Percentiles rank a stretch among this genome's conserved stretches.
These are phyloP conservation scores for Paramisgurnus dabryanus DNA, from an alignment of 2,113 vertebrate species.

Conservation along the genomic window DNA sequence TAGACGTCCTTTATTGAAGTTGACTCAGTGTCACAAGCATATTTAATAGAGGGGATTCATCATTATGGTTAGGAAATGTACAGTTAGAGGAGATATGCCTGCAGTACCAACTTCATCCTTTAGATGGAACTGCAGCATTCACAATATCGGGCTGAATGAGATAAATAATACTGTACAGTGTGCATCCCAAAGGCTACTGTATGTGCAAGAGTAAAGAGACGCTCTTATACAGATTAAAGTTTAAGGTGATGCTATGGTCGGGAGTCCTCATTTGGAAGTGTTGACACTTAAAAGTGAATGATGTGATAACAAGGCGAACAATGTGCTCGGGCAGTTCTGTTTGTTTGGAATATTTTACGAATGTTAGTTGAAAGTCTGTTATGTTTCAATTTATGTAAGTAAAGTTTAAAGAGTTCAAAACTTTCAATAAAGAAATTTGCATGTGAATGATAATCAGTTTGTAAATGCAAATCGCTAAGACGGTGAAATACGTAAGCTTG, in stretches of 20 bases:
- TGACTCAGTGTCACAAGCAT: conserved; percentile 30
- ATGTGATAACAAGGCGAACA: neutral
- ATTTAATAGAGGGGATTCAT: conserved; percentile 45
- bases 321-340: neutral
- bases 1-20: conserved; percentile 48
- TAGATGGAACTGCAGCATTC: conserved; percentile 76
- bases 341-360: no score
- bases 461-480: no score
- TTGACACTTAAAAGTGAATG: neutral
- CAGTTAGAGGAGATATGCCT: conserved; percentile 33
- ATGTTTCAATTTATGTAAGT: neutral
- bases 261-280: neutral
- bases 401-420: neutral
- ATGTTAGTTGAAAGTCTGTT: neutral
- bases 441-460: no score
- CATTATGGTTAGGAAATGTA: conserved; percentile 55
- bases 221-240: neutral
- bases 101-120: conserved; percentile 68
- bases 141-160: conserved; percentile 54
- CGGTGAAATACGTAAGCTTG: no score
- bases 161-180: neutral
- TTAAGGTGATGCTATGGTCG: conserved; percentile 8
- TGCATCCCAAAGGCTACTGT: neutral
- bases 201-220: neutral
- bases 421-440: neutral